phyloP scores from a whole-genome alignment of 2,888 invertebrate species.

The Trissonchulus latispiculum region DNA sequence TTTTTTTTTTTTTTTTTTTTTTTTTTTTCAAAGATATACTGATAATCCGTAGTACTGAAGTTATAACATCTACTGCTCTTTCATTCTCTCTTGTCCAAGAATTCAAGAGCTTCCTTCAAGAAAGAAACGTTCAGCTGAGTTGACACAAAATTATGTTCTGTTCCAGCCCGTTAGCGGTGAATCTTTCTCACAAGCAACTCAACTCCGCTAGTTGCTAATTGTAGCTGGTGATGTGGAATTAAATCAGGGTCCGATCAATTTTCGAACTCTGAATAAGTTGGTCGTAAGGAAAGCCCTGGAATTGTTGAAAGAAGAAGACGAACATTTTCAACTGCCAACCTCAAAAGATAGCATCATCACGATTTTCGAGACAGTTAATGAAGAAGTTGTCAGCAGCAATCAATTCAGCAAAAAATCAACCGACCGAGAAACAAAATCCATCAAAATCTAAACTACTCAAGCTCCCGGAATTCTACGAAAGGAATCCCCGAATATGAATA shows the following conservation, averaged over 20 bases:
- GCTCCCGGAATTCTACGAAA: neutral
- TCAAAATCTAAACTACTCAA: neutral
- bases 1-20: too few species aligned
- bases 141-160: neutral
- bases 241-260: neutral
- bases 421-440: too few species aligned
- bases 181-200: neutral
- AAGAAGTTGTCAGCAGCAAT: neutral
- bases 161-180: neutral
- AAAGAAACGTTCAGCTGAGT: too few species aligned
- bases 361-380: neutral
- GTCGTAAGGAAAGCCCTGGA: neutral
- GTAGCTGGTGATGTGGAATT: neutral
- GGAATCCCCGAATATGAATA: too few species aligned
- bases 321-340: neutral
- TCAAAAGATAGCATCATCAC: neutral
- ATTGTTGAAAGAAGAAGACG: neutral
- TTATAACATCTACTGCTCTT: neutral
- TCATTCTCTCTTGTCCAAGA: neutral
- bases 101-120: too few species aligned
- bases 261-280: neutral
- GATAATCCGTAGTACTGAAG: neutral
- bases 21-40: too few species aligned
- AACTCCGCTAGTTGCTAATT: neutral
- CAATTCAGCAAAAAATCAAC: neutral